Evolutionary conservation across 2,113 vertebrate species (phyloP).

Genomic region (Cyphomyrus plagiostoma): DNA sequence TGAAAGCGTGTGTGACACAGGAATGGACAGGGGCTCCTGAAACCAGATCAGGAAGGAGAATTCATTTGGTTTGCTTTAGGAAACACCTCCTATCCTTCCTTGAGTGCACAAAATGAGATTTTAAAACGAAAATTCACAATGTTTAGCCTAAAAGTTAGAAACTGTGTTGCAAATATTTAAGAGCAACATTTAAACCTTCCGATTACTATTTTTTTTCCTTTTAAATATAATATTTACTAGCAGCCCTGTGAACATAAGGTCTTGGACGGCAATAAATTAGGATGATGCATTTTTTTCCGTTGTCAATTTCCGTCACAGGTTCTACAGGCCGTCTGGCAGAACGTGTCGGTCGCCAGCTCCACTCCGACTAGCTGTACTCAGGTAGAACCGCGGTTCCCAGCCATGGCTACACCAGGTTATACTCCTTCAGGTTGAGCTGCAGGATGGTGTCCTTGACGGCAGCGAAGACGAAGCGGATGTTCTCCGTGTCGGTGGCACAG

Average conservation of each 20-base stretch:
- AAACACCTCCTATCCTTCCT: slow-evolving; percentile 35
- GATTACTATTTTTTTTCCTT: slow-evolving; percentile 58
- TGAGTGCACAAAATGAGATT: slow-evolving; percentile 58
- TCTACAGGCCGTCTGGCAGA: slow-evolving; percentile 66
- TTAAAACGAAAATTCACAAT: slow-evolving; percentile 63
- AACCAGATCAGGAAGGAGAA: slow-evolving; percentile 29
- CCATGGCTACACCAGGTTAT: slow-evolving; percentile 75
- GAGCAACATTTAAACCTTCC: slow-evolving; percentile 67
- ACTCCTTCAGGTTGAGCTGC: slow-evolving; percentile 91
- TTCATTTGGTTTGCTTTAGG: slow-evolving; percentile 37
- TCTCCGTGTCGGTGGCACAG: slow-evolving; percentile 92
- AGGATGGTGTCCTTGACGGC: slow-evolving; percentile 93
- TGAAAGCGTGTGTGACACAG: slow-evolving; percentile 7
- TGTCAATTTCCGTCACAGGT: slow-evolving; percentile 61
- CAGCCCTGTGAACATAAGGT: slow-evolving; percentile 69
- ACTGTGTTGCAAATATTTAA: slow-evolving; percentile 66
- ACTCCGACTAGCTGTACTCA: slow-evolving; percentile 48
- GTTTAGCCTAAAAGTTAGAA: slow-evolving; percentile 71
- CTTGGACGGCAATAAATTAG: slow-evolving; percentile 88
- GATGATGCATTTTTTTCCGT: slow-evolving; percentile 68
- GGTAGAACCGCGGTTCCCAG: slow-evolving; percentile 19
- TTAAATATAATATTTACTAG: slow-evolving; percentile 83
- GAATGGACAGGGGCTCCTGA: not conserved
- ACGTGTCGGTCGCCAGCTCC: slow-evolving; percentile 39
- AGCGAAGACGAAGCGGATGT: slow-evolving; percentile 91